Evolutionary conservation across 2,888 invertebrate genomes (phyloP), one percentile per base, ranked within the genome.

Genomic region (Tenthredo livida): DNA sequence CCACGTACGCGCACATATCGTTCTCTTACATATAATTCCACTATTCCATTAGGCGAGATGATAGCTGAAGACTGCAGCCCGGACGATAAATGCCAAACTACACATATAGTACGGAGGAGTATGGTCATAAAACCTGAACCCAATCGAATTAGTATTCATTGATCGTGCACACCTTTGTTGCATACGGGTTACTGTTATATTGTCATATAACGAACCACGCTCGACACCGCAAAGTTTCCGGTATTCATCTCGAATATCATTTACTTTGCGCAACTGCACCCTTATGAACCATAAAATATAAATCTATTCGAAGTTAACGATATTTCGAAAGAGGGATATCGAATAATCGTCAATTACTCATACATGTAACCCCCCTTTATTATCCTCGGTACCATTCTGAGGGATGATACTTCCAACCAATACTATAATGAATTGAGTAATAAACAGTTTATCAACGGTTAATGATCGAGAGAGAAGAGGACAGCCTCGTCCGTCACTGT

Each of bases 31-130:
- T 80, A 40, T 80, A 80, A 80, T 80, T 80, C 80, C 80, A 80
- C 80, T 80, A 80, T 80, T 80, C 80, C 80, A 80, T 80, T 80
- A 80, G 80, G 58, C 58, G 29, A 80, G 61, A 80, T 80, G 80
- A 80, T 80, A 58, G 58, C 40, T 21, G 80, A 58, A 80, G 61
- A 80, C 80, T 37, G 0, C 33, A 40, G 40, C 40, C 6, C 9
- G 61, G 47, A 77, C n/a, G 54, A 77, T 61, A 58, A 80, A 80
- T 58, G 58, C 80, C 80, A 61, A 77, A 29, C 50, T 73, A 3
- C 10, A 7, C 21, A 37, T 40, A n/a, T n/a, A n/a, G n/a, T n/a
- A 58, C 21, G 37, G n/a, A n/a, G 7, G 40, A 21, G 21, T 12
- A 40, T 80, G 21, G 80, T 80, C 61, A 54, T 54, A 58, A 77